Evolutionary conservation across 2,797 vertebrate genomes (phyloP).

Genomic region (Ciconia nigra): DNA sequence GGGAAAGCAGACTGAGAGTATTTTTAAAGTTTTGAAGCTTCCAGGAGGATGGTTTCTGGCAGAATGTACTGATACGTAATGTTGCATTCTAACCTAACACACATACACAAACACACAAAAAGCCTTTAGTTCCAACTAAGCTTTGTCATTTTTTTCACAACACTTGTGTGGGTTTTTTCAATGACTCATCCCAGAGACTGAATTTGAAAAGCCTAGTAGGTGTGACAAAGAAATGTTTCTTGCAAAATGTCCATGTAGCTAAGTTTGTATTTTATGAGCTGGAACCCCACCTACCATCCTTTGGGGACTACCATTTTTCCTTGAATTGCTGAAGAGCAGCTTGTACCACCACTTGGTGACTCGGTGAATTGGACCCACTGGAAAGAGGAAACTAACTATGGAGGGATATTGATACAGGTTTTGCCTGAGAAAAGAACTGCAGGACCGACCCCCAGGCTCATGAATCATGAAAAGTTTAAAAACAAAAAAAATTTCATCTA

Average conservation of each 20-base stretch:
- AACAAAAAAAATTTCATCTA: neutral
- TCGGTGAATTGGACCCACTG: neutral
- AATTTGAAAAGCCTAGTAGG: slow-evolving; percentile 32
- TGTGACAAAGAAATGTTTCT: slow-evolving; percentile 8
- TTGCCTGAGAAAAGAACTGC: neutral
- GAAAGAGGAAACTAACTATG: neutral
- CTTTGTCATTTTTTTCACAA: slow-evolving; percentile 9
- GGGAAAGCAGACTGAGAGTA: slow-evolving; percentile 3
- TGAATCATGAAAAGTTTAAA: neutral
- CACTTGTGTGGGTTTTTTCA: slow-evolving; percentile 19
- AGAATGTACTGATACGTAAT: slow-evolving; percentile 1
- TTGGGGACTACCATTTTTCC: neutral
- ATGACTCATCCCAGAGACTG: slow-evolving; percentile 50
- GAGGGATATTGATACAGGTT: neutral
- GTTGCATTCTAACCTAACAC: slow-evolving; percentile 34
- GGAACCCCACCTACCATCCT: neutral
- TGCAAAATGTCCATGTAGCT: neutral
- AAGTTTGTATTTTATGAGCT: neutral
- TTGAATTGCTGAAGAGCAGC: neutral
- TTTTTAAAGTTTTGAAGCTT: slow-evolving; percentile 10
- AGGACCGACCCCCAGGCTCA: neutral
- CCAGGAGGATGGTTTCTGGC: slow-evolving; percentile 57
- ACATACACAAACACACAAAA: neutral
- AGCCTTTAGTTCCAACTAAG: slow-evolving; percentile 26
- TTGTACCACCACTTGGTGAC: neutral